Base-by-base conservation (phyloP, 2,888 invertebrate genomes). In the Onchidella celtica region DNA sequence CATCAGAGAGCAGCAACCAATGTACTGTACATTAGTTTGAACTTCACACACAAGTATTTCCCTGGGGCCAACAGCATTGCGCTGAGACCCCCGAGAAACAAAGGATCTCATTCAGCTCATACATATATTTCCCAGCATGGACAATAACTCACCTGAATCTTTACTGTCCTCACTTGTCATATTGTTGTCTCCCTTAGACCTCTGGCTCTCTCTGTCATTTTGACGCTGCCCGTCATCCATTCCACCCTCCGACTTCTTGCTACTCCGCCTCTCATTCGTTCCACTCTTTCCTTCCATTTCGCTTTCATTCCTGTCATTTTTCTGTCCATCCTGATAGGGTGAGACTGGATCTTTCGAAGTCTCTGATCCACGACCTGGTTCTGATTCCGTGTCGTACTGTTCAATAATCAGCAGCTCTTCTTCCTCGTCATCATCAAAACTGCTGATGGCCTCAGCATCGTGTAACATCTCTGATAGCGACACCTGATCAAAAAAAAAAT, bases 381-480 rank as follows among this genome's bases (percentile, higher is more conserved):
- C 69, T 0, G 11, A 21, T 36, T 29, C 2, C 32, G 36, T 40
- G 3, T 24, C 68, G n/a, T 63, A 75, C 55, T 29, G 65, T 32
- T 83, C 84, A 14, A 79, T 76, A n/a, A 82, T 72, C 17, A 82
- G 63, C 40, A 80, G 40, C 24, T 83, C 85, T 21, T 86, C 84
- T 29, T 85, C 84, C 61, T 86, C 81, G n/a, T 68, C 78, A 32
- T 82, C 76, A 63, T 81, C 81, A 77, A 82, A 80, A 65, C 83
- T 84, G 72, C 83, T 83, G 24, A 65, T 75, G 57, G 70, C 79
- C n/a, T 74, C 72, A 61, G 82, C 74, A 61, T 84, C 84, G 66
- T 85, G 76, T 4, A 85, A 78, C 27, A 86, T 81, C 63, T 86
- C 86, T 3, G 85, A 85, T 68, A 86, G 66, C 1, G 85, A 85